phyloP scores from a whole-genome alignment of 2,113 vertebrate genomes.

The Neopipo cinnamomea region DNA sequence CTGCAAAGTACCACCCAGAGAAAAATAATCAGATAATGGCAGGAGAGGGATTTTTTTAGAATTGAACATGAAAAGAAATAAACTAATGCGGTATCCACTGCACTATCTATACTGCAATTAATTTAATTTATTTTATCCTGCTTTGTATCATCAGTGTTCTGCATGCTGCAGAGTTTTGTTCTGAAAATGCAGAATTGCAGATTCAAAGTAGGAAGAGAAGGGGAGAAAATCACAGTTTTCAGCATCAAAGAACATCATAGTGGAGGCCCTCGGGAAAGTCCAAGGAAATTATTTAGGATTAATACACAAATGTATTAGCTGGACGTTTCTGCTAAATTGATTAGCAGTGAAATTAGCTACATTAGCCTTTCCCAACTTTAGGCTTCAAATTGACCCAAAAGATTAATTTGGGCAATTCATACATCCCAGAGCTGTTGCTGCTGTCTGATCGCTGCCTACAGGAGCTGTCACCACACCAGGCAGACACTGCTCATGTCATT shows the following conservation, averaged over 20 bases:
- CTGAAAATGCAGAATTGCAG: background rate
- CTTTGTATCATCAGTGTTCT: background rate
- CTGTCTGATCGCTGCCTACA: background rate
- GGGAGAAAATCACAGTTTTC: background rate
- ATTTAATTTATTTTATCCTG: background rate
- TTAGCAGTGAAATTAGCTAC: constrained; percentile 8
- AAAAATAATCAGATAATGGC: background rate
- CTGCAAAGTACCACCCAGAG: background rate
- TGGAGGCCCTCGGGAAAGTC: background rate
- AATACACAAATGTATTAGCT: background rate
- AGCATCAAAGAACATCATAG: background rate
- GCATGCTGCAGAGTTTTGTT: background rate
- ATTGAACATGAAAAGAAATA: background rate
- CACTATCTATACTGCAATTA: background rate
- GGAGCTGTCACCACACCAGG: background rate
- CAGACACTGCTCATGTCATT: background rate
- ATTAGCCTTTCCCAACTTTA: background rate
- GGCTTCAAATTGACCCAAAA: background rate
- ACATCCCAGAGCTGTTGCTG: background rate
- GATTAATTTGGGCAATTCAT: background rate
- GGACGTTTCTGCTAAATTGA: background rate
- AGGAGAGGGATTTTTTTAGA: background rate
- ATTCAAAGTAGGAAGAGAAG: background rate
- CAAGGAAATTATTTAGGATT: constrained; percentile 11
- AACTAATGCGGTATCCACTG: background rate